phyloP scores from a whole-genome alignment of 2,113 vertebrate species.

The Marcusenius ussheri region DNA sequence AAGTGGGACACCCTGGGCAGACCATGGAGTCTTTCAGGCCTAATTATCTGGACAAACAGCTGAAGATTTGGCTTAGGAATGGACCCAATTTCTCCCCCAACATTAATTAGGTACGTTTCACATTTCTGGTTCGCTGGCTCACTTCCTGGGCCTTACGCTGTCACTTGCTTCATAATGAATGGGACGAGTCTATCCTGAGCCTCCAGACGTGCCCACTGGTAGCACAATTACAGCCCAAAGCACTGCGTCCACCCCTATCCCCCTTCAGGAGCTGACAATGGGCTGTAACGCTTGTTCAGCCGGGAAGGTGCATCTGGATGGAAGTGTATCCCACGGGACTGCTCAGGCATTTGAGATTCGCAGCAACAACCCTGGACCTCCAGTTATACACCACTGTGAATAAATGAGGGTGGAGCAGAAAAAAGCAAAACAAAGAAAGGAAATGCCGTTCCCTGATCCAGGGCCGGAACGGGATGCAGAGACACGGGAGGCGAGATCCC shows the following conservation, averaged over 20 bases:
- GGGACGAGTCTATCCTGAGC: neutral
- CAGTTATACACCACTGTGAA: neutral
- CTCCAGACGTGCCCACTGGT: neutral
- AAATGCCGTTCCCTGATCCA: neutral
- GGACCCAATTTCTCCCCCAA: neutral
- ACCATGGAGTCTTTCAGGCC: neutral
- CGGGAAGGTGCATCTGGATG: neutral
- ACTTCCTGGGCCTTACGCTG: neutral
- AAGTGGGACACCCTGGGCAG: neutral
- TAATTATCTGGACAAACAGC: constrained; percentile 4
- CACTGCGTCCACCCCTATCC: neutral
- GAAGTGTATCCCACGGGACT: neutral
- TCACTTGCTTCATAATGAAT: constrained; percentile 3
- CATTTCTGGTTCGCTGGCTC: neutral
- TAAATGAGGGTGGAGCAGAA: neutral
- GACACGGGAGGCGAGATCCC: neutral
- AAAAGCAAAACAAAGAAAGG: neutral
- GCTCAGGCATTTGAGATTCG: neutral
- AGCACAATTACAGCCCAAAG: neutral
- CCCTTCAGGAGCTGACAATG: neutral
- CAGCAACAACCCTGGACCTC: neutral
- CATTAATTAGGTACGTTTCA: neutral
- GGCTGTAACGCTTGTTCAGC: neutral
- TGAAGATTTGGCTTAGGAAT: neutral
- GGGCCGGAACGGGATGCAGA: neutral